These are phyloP conservation scores for Ischnura elegans DNA, from an alignment of 2,888 invertebrate genomes.

Conservation along the genomic window DNA sequence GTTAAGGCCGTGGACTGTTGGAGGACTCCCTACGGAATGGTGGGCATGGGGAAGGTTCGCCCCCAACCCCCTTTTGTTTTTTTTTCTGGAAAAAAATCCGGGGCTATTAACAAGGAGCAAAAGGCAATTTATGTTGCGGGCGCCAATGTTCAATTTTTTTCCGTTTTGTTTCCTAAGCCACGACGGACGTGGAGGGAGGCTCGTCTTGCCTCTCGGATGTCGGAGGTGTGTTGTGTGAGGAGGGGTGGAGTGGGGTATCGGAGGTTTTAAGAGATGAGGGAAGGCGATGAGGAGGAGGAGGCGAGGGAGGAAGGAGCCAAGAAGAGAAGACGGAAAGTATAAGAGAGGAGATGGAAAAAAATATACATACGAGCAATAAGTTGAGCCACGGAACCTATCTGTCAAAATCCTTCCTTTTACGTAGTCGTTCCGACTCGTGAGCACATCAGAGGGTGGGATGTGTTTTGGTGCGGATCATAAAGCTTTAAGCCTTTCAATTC, in stretches of 20 bases:
- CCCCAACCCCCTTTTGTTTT: neutral
- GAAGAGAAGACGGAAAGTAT: neutral
- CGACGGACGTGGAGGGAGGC: neutral
- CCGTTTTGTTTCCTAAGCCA: conserved; percentile 34
- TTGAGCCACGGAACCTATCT: conserved; percentile 60
- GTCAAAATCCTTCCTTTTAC: conserved; percentile 58
- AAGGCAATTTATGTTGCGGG: conserved; percentile 67
- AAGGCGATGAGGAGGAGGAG: neutral
- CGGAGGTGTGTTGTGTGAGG: neutral
- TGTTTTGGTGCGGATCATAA: conserved; percentile 9
- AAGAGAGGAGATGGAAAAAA: conserved; percentile 52
- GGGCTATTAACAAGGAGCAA: conserved; percentile 67
- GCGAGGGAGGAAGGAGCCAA: neutral
- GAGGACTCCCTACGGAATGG: neutral
- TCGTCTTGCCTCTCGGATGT: neutral
- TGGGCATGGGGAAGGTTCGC: neutral
- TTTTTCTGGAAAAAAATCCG: conserved; percentile 27
- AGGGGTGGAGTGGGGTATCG: neutral
- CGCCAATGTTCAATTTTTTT: conserved; percentile 61
- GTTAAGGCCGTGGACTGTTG: conserved; percentile 48
- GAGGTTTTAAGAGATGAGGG: neutral
- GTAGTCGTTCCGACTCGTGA: conserved; percentile 4
- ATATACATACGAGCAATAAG: conserved; percentile 44
- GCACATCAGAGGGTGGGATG: neutral
- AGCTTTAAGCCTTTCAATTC: neutral